Base-by-base conservation (phyloP, 2,113 vertebrate species). In the Irena cyanogastra region DNA sequence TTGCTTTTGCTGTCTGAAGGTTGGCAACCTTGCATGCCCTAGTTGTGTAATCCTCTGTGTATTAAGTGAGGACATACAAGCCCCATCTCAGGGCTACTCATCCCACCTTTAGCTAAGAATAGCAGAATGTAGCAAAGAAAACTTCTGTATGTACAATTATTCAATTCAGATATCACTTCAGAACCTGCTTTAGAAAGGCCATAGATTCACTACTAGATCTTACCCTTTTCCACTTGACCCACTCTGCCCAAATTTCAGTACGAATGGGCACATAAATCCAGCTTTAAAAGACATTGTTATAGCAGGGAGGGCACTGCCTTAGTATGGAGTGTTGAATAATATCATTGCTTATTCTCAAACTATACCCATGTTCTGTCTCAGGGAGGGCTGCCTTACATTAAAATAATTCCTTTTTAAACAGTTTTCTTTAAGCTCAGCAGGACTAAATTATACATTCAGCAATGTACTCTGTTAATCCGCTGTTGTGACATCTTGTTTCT, bases 401-500 rank as follows among this genome's bases (percentile, higher is more conserved):
- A 70, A 87, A 52, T 52, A 71, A 81, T 54, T 74, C 53, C n/a
- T 24, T 77, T 68, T 44, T 31, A 82, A 90, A 81, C 35, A 82
- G 19, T 52, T 87, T 93, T 2, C 28, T 78, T 11, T 24, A 33
- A 81, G 21, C 47, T 83, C 37, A n/a, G 22, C 44, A 63, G 50
- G n/a, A 65, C 44, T 64, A 50, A 87, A 23, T 59, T 64, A 20
- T 19, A 31, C 13, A 37, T 53, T 87, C 31, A 42, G 59, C 59
- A 59, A n/a, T 16, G 22, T 17, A 41, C 33, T 87, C 68, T 50
- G 39, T 28, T 94, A 56, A 72, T 70, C 42, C 0, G 0, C 60
- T 74, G 39, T 63, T 84, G 56, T 81, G 87, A 78, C 68, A 78
- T 70, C 45, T 37, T 31, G 8, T 61, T 94, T 77, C 81, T 45